Percentiles rank a stretch among this genome's conserved stretches.
Conservation (phyloP, 2,888 invertebrate genomes). For the Choreutis nemorana region DNA sequence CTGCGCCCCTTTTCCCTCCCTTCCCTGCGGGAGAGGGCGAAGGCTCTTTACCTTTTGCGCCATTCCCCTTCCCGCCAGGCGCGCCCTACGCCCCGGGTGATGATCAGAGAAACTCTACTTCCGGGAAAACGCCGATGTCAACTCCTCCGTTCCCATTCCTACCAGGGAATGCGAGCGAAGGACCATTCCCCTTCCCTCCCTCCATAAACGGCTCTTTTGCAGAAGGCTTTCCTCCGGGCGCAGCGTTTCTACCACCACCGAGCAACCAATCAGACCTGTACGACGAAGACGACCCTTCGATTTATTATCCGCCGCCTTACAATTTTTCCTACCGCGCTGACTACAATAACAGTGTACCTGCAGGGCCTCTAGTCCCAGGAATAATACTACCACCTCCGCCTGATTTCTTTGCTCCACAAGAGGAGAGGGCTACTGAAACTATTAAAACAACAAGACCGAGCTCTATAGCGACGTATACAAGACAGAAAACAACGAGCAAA, state of each 20-base stretch:
- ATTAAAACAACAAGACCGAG: constrained; percentile 30
- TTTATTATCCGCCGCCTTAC: constrained; percentile 91
- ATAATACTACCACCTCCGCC: constrained; percentile 89
- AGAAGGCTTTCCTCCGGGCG: constrained; percentile 64
- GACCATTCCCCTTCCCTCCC: constrained; percentile 61
- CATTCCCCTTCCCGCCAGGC: constrained; percentile 68
- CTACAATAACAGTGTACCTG: constrained; percentile 79
- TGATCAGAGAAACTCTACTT: constrained; percentile 71
- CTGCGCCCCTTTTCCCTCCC: constrained; percentile 73
- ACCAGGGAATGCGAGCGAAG: constrained; percentile 66
- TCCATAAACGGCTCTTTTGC: constrained; percentile 67
- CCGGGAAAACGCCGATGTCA: constrained; percentile 72
- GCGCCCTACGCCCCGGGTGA: constrained; percentile 64
- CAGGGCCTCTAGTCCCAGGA: constrained; percentile 88
- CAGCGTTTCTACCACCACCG: constrained; percentile 71
- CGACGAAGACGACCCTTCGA: constrained; percentile 91
- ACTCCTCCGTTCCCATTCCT: constrained; percentile 71
- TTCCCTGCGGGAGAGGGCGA: constrained; percentile 70
- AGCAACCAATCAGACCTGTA: constrained; percentile 79
- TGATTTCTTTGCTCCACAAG: constrained; percentile 81
- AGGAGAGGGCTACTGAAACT: constrained; percentile 49
- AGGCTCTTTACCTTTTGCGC: constrained; percentile 59
- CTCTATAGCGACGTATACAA: constrained; percentile 25
- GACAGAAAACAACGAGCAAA: constrained; percentile 39
- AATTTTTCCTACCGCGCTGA: constrained; percentile 84